Conservation (phyloP, 2,797 vertebrate species). For the Erithacus rubecula region DNA sequence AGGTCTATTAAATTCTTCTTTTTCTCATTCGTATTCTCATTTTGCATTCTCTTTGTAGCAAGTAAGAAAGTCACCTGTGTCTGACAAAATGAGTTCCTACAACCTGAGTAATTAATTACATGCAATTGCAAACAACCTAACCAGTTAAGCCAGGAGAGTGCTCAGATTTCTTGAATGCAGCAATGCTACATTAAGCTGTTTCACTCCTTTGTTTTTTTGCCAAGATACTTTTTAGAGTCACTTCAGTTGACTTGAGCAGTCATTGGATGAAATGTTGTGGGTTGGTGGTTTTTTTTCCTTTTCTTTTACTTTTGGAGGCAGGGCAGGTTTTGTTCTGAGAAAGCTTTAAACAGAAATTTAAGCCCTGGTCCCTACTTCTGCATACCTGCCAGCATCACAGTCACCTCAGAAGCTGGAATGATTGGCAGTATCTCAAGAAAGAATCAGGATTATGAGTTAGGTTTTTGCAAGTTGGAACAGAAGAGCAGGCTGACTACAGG, state of each 20-base stretch:
- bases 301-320: not conserved
- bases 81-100: slow-evolving; percentile 12
- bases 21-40: slow-evolving; percentile 19
- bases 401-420: not conserved
- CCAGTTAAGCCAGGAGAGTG: slow-evolving; percentile 31
- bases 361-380: not conserved
- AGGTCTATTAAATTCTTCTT: slow-evolving; percentile 1
- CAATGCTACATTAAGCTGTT: slow-evolving; percentile 10
- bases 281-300: no score
- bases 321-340: not conserved
- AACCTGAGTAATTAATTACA: slow-evolving; percentile 26
- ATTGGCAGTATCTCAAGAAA: slow-evolving; percentile 12
- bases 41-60: slow-evolving; percentile 25
- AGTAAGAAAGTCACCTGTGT: not conserved
- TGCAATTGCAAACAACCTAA: slow-evolving; percentile 19
- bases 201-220: slow-evolving; percentile 33
- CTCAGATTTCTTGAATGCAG: not conserved
- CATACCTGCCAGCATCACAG: not conserved
- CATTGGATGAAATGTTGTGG: not conserved
- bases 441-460: not conserved
- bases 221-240: not conserved
- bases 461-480: slow-evolving; percentile 18
- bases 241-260: slow-evolving; percentile 8
- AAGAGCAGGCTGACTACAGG: not conserved
- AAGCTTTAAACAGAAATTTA: slow-evolving; percentile 19